Evolutionary conservation across 2,888 invertebrate species (phyloP).

Genomic region (Diaprepes abbreviatus): DNA sequence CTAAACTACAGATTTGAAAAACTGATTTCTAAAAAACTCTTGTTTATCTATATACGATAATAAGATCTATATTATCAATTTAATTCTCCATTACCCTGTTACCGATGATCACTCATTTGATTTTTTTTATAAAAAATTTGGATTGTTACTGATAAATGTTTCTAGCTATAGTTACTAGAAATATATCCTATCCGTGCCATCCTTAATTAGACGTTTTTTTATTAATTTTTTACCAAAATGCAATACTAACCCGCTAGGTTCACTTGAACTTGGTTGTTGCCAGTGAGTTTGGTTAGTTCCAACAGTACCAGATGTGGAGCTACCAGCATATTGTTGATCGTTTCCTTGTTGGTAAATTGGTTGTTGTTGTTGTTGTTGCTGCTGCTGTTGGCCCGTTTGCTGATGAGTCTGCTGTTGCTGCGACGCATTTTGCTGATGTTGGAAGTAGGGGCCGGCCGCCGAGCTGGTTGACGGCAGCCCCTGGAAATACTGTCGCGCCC

Average conservation of each 20-base stretch:
- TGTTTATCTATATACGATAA: too few species aligned
- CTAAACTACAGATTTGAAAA: too few species aligned
- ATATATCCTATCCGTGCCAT: too few species aligned
- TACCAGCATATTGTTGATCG: conserved; percentile 20
- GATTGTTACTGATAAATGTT: too few species aligned
- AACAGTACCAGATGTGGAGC: conserved; percentile 28
- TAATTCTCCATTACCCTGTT: too few species aligned
- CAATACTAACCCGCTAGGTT: conserved; percentile 33
- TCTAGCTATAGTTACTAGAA: too few species aligned
- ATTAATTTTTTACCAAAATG: background rate
- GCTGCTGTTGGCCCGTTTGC: conserved; percentile 29
- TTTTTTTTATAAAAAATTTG: too few species aligned
- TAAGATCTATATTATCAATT: too few species aligned
- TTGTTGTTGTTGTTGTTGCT: conserved; percentile 18
- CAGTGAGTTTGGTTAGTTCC: conserved; percentile 39
- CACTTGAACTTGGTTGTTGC: conserved; percentile 50
- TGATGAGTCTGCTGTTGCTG: conserved; percentile 19
- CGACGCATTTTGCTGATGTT: conserved; percentile 44
- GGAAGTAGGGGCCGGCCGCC: conserved; percentile 59
- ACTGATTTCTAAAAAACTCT: too few species aligned
- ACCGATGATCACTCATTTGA: too few species aligned
- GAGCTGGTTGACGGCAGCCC: conserved; percentile 75
- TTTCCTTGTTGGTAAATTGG: conserved; percentile 31
- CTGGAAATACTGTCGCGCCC: conserved; percentile 87
- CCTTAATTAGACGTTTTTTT: too few species aligned